Base-by-base conservation (phyloP, 2,888 invertebrate species). In the Torymus aiolomorphi region DNA sequence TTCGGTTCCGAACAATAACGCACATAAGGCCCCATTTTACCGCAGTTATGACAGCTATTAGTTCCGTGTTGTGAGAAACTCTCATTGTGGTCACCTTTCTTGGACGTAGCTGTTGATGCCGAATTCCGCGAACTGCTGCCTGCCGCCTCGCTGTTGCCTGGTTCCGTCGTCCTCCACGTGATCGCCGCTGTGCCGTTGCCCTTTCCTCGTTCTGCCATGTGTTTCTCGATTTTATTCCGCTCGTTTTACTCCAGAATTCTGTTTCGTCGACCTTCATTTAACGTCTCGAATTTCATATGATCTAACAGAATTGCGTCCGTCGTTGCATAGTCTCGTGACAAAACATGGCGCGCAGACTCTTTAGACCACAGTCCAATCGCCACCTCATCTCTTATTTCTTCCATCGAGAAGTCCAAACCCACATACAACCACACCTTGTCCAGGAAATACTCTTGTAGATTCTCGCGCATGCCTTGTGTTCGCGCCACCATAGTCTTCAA, bases 391-490 rank as follows among this genome's bases (percentile, higher is more conserved):
- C 63, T 2, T n/a, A 63, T 63, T 14, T 49, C 63, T 3, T 0
- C 16, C 31, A 49, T 11, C 11, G 14, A 10, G 16, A 42, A 42
- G 11, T 42, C 12, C n/a, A 63, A 49, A 3, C 63, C 49, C 1
- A n/a, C 5, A 14, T 42, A 63, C n/a, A 63, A 42, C 63, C 63
- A 63, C n/a, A 63, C 16, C 13, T 63, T 63, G 16, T 42, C 61
- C 8, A 61, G 10, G 14, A 78, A 13, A n/a, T 79, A 81, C 0
- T 79, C 79, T 73, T 78, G 76, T 12, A 81, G 10, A 2, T 16
- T 69, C 59, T 81, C 76, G 8, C 51, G 10, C 2, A 18, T 1
- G 5, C 42, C n/a, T 75, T 78, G 78, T 13, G 56, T 49, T 54
- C 81, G 63, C 1, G 78, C 65, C 49, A 52, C 24, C 81, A 77